Conservation (phyloP, 1,140 invertebrate genomes). For the Monomorium pharaonis region DNA sequence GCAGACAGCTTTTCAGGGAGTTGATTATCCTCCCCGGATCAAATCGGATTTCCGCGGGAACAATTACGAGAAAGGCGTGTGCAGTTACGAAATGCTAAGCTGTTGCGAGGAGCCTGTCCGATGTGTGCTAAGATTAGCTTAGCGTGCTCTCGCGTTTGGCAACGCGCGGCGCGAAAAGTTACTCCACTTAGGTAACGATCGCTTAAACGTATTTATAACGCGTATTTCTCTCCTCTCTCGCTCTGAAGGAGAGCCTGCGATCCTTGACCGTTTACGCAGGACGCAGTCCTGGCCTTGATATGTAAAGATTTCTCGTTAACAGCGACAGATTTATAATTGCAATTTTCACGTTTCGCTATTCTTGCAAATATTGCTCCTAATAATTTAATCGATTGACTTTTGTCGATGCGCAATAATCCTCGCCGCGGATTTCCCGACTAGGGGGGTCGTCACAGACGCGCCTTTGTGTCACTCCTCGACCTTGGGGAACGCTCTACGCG, state of each 20-base stretch:
- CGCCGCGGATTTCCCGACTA: slow-evolving; percentile 15
- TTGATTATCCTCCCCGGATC: not conserved
- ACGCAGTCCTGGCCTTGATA: not conserved
- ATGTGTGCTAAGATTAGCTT: slow-evolving; percentile 76
- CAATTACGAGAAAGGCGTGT: slow-evolving; percentile 47
- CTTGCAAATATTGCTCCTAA: not conserved
- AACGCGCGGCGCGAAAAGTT: slow-evolving; percentile 59
- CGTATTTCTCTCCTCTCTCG: slow-evolving; percentile 3
- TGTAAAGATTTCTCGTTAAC: too few species aligned
- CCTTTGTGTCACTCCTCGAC: slow-evolving; percentile 43
- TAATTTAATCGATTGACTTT: not conserved
- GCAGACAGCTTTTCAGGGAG: not conserved
- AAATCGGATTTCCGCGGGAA: slow-evolving; percentile 10
- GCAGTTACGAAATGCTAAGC: slow-evolving; percentile 67
- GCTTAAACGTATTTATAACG: slow-evolving; percentile 53
- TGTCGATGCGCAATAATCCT: not conserved
- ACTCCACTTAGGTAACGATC: slow-evolving; percentile 66
- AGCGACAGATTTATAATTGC: not conserved
- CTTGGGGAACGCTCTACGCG: slow-evolving; percentile 22
- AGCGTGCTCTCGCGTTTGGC: slow-evolving; percentile 61
- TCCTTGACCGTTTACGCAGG: not conserved
- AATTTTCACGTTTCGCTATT: not conserved
- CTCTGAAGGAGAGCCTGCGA: not conserved
- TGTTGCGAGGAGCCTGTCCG: slow-evolving; percentile 74
- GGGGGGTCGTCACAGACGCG: not conserved